Evolutionary conservation across 1,140 invertebrate genomes (phyloP).

Genomic region (Holotrichia oblita): DNA sequence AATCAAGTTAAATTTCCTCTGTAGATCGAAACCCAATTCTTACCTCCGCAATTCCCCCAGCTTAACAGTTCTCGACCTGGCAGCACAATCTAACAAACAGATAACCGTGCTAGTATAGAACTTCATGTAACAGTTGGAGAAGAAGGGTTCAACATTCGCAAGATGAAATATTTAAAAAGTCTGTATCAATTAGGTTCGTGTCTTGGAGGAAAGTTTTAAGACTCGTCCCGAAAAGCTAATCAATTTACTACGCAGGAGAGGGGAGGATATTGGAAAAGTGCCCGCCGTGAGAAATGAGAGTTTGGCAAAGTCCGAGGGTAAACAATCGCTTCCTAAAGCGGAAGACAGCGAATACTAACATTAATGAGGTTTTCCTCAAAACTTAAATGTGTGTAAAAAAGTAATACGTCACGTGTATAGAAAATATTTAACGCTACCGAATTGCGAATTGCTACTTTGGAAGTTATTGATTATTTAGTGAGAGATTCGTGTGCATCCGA

Average conservation of each 20-base stretch:
- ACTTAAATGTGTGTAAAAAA: no score
- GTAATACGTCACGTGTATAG: no score
- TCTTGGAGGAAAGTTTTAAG: neutral
- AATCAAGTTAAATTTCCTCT: neutral
- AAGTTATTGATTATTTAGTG: no score
- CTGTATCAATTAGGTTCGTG: slow-evolving; percentile 1
- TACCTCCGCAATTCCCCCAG: neutral
- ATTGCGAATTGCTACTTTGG: no score
- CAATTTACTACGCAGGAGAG: neutral
- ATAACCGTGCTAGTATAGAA: neutral
- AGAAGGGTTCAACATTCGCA: neutral
- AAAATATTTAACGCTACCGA: no score
- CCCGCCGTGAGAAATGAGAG: slow-evolving; percentile 10
- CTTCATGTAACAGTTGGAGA: neutral
- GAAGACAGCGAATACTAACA: neutral
- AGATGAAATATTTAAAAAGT: slow-evolving; percentile 14
- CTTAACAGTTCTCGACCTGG: neutral
- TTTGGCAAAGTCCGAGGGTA: slow-evolving; percentile 6
- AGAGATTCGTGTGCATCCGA: no score
- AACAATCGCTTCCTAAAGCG: slow-evolving; percentile 6
- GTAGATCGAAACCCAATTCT: neutral
- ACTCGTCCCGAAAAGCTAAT: neutral
- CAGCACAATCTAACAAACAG: neutral
- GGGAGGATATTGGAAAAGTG: slow-evolving; percentile 6
- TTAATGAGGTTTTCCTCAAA: neutral